These are phyloP conservation scores for Myotis daubentonii DNA, from an alignment of 2,797 vertebrate genomes.

Conservation along the genomic window DNA sequence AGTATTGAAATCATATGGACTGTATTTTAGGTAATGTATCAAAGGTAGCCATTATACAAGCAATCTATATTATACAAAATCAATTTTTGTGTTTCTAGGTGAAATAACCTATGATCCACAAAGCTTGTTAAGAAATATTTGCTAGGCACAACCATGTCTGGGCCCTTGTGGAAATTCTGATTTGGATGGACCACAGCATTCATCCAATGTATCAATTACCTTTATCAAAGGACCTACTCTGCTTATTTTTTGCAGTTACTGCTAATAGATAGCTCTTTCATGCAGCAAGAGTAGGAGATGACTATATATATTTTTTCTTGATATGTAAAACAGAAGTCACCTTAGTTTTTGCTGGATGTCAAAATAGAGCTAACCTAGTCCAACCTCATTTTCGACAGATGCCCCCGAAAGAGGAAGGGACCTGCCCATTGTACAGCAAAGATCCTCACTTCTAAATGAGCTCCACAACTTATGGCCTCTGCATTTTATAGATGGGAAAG, in stretches of 20 bases:
- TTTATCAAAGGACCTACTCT: conserved; percentile 14
- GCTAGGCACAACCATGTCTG: background rate
- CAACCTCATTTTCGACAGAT: background rate
- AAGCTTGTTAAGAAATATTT: conserved; percentile 29
- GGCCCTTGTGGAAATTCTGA: conserved; percentile 10
- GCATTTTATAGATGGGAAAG: conserved; percentile 22
- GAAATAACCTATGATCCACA: conserved; percentile 19
- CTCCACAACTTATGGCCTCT: background rate
- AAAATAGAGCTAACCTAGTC: conserved; percentile 29
- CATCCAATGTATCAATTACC: background rate
- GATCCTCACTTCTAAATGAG: conserved; percentile 1
- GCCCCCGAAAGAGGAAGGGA: background rate
- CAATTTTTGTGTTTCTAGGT: conserved; percentile 12
- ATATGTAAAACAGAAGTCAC: conserved; percentile 26
- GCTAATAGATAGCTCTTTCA: background rate
- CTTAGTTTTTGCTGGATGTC: background rate
- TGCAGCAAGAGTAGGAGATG: background rate
- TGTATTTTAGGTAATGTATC: background rate
- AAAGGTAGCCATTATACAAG: conserved; percentile 19
- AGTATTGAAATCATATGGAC: conserved; percentile 20
- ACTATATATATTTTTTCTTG: conserved; percentile 18
- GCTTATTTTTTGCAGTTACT: conserved; percentile 23
- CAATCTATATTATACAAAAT: background rate
- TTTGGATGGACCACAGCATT: background rate
- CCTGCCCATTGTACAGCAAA: background rate